Percentiles rank a stretch among this genome's conserved stretches.
Conservation (phyloP, 2,113 vertebrate genomes). For the Pipa parva region DNA sequence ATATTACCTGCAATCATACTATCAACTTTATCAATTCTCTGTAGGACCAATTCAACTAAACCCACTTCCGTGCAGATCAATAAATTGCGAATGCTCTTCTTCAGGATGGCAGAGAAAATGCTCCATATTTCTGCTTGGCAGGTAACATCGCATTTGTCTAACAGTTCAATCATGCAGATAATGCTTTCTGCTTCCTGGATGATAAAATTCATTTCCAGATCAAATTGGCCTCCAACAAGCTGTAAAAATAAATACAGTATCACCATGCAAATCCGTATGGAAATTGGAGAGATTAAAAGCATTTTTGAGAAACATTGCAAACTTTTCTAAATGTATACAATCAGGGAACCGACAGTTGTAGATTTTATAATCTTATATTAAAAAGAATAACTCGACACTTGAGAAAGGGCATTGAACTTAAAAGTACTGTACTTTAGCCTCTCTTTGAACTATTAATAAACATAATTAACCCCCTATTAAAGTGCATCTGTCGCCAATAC, state of each 20-base stretch:
- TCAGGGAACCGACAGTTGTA: too few relatives aligned
- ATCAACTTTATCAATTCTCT: conserved; percentile 76
- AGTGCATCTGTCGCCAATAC: too few relatives aligned
- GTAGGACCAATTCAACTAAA: conserved; percentile 84
- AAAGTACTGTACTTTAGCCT: too few relatives aligned
- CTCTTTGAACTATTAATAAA: too few relatives aligned
- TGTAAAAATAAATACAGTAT: conserved; percentile 47
- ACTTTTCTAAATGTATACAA: too few relatives aligned
- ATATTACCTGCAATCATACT: conserved; percentile 90
- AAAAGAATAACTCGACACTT: too few relatives aligned
- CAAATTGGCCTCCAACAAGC: conserved; percentile 93
- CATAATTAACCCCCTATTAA: too few relatives aligned
- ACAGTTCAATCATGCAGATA: conserved; percentile 85
- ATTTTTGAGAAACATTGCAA: too few relatives aligned
- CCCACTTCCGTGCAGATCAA: conserved; percentile 86
- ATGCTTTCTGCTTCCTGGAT: conserved; percentile 93
- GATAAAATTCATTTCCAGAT: conserved; percentile 98
- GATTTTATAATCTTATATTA: too few relatives aligned
- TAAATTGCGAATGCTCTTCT: conserved; percentile 93
- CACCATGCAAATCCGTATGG: too few relatives aligned
- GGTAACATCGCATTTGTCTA: conserved; percentile 87
- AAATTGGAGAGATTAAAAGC: too few relatives aligned
- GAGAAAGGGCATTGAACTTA: too few relatives aligned
- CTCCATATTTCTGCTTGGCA: conserved; percentile 97
- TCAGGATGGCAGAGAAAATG: conserved; percentile 93